Percentiles rank a stretch among this genome's conserved stretches.
These are phyloP conservation scores for Setophaga coronata DNA, from an alignment of 2,113 vertebrate species.

Conservation along the genomic window DNA sequence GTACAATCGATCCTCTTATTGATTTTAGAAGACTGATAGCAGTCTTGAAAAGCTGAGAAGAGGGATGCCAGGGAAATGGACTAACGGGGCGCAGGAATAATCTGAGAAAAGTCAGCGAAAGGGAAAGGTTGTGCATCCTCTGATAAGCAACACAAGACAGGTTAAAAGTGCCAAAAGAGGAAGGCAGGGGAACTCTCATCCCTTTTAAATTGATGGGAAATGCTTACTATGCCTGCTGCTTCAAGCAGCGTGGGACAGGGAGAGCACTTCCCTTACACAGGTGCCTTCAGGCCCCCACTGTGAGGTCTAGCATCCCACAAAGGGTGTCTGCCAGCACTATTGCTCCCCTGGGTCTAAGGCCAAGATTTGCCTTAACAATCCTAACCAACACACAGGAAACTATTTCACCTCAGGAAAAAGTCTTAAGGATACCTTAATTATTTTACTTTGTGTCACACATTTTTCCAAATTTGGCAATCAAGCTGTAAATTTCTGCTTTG, in stretches of 20 bases:
- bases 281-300: neutral
- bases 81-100: neutral
- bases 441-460: neutral
- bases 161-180: neutral
- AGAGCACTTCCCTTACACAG: neutral
- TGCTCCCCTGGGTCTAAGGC: neutral
- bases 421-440: neutral
- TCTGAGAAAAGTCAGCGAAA: neutral
- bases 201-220: neutral
- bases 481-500: neutral
- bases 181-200: neutral
- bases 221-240: neutral
- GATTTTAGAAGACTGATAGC: conserved; percentile 28
- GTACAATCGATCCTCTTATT: neutral
- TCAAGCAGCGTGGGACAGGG: neutral
- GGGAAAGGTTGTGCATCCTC: neutral
- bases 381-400: neutral
- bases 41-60: neutral
- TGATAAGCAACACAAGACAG: neutral
- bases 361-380: neutral
- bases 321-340: neutral
- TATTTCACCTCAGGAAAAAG: neutral
- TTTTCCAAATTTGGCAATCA: neutral
- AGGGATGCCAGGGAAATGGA: neutral
- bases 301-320: neutral